A percentile compares a stretch with the other conserved stretches of the same genome.
Conservation (phyloP, 2,113 vertebrate species). For the Madoqua kirkii region DNA sequence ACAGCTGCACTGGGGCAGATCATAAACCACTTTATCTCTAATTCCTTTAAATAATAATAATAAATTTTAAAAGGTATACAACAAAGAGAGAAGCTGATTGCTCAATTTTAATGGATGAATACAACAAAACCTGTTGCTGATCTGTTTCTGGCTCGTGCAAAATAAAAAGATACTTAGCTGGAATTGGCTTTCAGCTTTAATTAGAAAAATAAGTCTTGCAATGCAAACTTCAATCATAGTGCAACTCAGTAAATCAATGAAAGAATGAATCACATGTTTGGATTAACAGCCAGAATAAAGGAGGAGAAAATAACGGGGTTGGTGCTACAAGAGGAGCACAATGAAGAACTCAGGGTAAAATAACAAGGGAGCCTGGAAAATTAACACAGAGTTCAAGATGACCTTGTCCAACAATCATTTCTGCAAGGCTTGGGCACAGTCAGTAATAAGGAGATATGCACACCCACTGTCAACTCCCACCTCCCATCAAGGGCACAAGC, state of each 20-base stretch:
- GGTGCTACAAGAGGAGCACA: background rate
- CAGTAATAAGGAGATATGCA: background rate
- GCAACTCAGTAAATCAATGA: slow-evolving; percentile 71
- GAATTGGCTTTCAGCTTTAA: slow-evolving; percentile 73
- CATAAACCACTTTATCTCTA: slow-evolving; percentile 26
- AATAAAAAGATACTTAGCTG: slow-evolving; percentile 66
- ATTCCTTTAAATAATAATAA: slow-evolving; percentile 33
- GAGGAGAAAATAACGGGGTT: background rate
- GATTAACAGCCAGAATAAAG: slow-evolving; percentile 11
- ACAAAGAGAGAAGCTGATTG: background rate
- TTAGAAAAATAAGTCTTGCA: slow-evolving; percentile 73
- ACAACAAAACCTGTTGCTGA: slow-evolving; percentile 56
- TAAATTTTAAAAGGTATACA: slow-evolving; percentile 4
- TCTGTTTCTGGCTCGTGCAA: slow-evolving; percentile 56
- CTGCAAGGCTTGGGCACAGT: background rate
- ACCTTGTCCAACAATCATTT: background rate
- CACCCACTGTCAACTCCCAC: background rate
- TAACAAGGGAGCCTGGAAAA: background rate
- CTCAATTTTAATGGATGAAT: slow-evolving; percentile 53
- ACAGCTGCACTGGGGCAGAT: background rate
- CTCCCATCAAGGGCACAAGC: background rate
- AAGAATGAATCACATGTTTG: slow-evolving; percentile 9
- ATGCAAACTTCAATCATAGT: slow-evolving; percentile 70
- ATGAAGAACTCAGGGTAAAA: slow-evolving; percentile 28
- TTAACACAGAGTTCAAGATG: slow-evolving; percentile 3